These are phyloP conservation scores for Ectropis grisescens DNA, from an alignment of 1,140 invertebrate genomes.

Conservation along the genomic window DNA sequence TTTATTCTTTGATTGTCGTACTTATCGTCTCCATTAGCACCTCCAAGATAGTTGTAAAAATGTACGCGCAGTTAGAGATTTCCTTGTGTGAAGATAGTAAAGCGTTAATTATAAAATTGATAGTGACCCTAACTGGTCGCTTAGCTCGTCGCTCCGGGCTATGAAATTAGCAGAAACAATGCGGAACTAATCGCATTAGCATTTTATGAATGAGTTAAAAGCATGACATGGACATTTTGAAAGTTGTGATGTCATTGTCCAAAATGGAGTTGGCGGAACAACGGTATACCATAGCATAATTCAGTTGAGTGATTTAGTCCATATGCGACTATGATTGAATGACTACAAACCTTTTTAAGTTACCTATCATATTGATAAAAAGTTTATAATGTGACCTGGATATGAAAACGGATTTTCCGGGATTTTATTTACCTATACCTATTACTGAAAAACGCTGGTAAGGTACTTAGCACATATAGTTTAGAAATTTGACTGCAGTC, in stretches of 20 bases:
- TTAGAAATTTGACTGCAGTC: no score
- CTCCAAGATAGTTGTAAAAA: constrained; percentile 17
- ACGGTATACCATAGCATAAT: no score
- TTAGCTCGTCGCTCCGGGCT: constrained; percentile 21
- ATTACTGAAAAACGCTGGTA: no score
- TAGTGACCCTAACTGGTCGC: constrained; percentile 27
- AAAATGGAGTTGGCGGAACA: constrained; percentile 2
- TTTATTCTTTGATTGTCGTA: no score
- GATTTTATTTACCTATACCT: no score
- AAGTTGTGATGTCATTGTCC: constrained; percentile 28
- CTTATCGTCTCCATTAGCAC: constrained; percentile 40
- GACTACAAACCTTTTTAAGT: no score
- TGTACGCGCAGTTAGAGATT: constrained; percentile 7
- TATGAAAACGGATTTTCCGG: no score
- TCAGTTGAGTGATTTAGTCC: no score
- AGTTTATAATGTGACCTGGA: no score
- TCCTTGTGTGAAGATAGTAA: constrained; percentile 15
- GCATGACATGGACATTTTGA: constrained; percentile 31
- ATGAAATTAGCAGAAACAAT: constrained; percentile 49
- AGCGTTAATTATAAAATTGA: constrained; percentile 49
- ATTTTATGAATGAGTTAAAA: constrained; percentile 50
- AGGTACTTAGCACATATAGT: no score
- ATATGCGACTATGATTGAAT: no score
- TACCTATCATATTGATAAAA: no score
- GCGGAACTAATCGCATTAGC: constrained; percentile 42